Conservation (phyloP, 1,140 invertebrate species). For the Lepidurus arcticus region DNA sequence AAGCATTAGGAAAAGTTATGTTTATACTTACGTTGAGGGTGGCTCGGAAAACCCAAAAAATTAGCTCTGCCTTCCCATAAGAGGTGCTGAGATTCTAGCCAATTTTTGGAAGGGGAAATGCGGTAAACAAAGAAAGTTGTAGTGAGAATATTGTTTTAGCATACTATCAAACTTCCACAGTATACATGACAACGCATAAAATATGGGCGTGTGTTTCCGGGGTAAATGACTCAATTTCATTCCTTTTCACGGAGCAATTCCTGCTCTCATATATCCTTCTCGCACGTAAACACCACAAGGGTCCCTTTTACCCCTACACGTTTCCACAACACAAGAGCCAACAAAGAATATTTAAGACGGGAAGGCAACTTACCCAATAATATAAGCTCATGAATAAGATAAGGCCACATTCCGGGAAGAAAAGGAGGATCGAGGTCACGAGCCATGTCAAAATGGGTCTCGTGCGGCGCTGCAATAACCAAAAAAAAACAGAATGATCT, state of each 20-base stretch:
- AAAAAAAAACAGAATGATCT: slow-evolving; percentile 35
- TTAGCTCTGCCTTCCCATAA: slow-evolving; percentile 55
- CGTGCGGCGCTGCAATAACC: slow-evolving; percentile 54
- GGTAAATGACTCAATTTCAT: slow-evolving; percentile 1
- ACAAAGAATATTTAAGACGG: slow-evolving; percentile 27
- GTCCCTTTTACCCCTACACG: background rate
- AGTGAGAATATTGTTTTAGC: background rate
- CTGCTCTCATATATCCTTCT: background rate
- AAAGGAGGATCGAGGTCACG: slow-evolving; percentile 56
- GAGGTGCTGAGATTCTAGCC: slow-evolving; percentile 53
- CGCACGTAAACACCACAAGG: background rate
- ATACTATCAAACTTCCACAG: background rate
- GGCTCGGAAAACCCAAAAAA: slow-evolving; percentile 51
- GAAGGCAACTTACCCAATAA: slow-evolving; percentile 54
- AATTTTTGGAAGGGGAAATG: slow-evolving; percentile 35
- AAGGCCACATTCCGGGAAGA: slow-evolving; percentile 61
- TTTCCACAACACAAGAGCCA: background rate
- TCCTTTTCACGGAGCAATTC: slow-evolving; percentile 4
- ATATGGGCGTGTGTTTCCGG: background rate
- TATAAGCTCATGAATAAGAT: slow-evolving; percentile 63
- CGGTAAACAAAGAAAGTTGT: slow-evolving; percentile 25
- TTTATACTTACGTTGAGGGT: slow-evolving; percentile 42
- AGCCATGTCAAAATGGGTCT: slow-evolving; percentile 57
- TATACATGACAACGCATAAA: background rate
- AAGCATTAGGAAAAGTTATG: slow-evolving; percentile 47